A percentile compares a stretch with the other conserved stretches of the same genome.
Evolutionary conservation across 2,797 vertebrate species (phyloP).

Genomic region (Momotus momota): DNA sequence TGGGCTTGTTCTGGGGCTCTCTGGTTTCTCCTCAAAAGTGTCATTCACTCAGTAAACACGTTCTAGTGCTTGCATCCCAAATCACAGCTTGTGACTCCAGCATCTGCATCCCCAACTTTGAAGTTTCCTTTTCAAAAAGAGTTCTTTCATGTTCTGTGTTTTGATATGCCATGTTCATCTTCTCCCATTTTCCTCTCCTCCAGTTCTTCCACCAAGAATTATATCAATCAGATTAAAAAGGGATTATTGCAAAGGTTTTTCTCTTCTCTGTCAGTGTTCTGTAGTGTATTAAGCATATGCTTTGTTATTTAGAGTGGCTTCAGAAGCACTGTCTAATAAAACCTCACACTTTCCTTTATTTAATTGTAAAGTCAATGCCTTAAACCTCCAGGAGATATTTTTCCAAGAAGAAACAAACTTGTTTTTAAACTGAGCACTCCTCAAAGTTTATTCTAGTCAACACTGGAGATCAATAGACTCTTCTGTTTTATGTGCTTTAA

Average conservation of each 20-base stretch:
- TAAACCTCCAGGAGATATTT: slow-evolving; percentile 7
- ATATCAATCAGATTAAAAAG: neutral
- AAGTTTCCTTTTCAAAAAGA: slow-evolving; percentile 22
- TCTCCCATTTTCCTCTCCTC: neutral
- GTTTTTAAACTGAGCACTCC: neutral
- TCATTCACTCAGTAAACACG: fast-evolving
- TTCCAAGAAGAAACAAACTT: slow-evolving; percentile 24
- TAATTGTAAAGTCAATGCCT: slow-evolving; percentile 30
- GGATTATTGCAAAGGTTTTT: slow-evolving; percentile 6
- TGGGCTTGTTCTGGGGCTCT: fast-evolving
- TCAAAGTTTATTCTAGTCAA: slow-evolving; percentile 41
- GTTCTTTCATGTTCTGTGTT: neutral
- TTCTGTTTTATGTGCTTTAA: slow-evolving; percentile 30
- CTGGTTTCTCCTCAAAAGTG: neutral
- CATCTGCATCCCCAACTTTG: slow-evolving; percentile 7
- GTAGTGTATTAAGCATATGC: slow-evolving; percentile 17
- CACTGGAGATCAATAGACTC: slow-evolving; percentile 36
- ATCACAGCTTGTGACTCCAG: neutral
- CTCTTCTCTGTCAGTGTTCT: neutral
- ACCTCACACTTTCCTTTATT: neutral
- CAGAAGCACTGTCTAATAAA: slow-evolving; percentile 12
- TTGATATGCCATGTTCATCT: neutral
- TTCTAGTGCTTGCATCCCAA: neutral
- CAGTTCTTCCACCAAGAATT: neutral
- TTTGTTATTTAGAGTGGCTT: neutral